Evolutionary conservation across 2,888 invertebrate genomes (phyloP).

Genomic region (Orchestes rusci): DNA sequence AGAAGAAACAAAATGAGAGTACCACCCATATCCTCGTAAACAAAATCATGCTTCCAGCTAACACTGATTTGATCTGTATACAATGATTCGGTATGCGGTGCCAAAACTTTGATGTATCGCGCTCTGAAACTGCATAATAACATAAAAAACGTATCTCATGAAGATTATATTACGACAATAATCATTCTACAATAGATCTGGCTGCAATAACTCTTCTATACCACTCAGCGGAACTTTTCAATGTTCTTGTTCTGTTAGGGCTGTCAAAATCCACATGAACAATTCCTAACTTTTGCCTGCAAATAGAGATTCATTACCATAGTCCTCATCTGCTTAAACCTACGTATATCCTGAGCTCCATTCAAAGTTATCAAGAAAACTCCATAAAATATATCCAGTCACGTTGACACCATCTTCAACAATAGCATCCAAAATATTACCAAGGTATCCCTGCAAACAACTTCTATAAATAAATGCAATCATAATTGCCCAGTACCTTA

Average conservation of each 20-base stretch:
- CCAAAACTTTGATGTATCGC: too few relatives aligned
- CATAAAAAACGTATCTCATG: too few relatives aligned
- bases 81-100: too few relatives aligned
- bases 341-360: conserved; percentile 26
- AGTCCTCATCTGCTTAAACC: neutral
- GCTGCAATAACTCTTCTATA: conserved; percentile 42
- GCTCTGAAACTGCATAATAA: too few relatives aligned
- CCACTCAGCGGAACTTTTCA: conserved; percentile 54
- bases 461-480: neutral
- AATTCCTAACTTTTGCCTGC: conserved; percentile 61
- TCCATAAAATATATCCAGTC: conserved; percentile 25
- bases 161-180: too few relatives aligned
- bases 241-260: conserved; percentile 51
- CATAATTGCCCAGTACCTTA: too few relatives aligned
- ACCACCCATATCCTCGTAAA: too few relatives aligned
- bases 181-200: conserved; percentile 5
- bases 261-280: conserved; percentile 59
- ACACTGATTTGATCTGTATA: too few relatives aligned
- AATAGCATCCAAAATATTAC: conserved; percentile 20
- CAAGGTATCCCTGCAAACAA: conserved; percentile 23
- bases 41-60: too few relatives aligned
- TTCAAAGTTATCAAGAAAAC: conserved; percentile 28
- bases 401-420: conserved; percentile 23
- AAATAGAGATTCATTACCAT: conserved; percentile 24
- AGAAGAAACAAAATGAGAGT: too few relatives aligned